phyloP scores from a whole-genome alignment of 2,113 vertebrate species.

The Rhabdomys dilectus region DNA sequence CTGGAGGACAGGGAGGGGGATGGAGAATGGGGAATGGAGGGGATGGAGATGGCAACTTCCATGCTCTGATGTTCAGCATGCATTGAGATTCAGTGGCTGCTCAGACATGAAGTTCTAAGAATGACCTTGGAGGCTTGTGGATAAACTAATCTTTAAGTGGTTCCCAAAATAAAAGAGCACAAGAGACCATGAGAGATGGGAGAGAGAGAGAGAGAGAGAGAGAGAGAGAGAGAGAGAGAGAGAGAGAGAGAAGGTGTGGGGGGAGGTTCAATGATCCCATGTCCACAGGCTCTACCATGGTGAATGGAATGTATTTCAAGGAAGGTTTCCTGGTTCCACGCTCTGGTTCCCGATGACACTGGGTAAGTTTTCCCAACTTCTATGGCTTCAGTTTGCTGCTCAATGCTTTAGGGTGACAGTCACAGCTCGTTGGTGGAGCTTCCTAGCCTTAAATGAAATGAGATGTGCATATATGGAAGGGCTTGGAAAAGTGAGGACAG shows the following conservation, averaged over 20 bases:
- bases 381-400: slow-evolving; percentile 4
- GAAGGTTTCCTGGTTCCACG: neutral
- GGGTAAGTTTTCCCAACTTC: neutral
- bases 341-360: neutral
- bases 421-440: neutral
- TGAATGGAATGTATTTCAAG: neutral
- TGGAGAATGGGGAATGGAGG: too few relatives aligned
- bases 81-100: neutral
- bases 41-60: neutral
- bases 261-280: neutral
- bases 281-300: neutral
- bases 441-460: neutral
- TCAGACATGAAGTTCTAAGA: neutral
- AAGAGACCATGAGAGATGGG: neutral
- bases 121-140: neutral
- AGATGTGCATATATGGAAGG: too few relatives aligned
- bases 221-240: neutral
- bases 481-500: neutral
- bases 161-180: neutral
- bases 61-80: neutral
- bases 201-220: neutral
- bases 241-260: neutral
- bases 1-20: too few relatives aligned
- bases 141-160: neutral
- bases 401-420: neutral